phyloP scores from a whole-genome alignment of 1,140 invertebrate species.

The Heliconius hewitsoni region DNA sequence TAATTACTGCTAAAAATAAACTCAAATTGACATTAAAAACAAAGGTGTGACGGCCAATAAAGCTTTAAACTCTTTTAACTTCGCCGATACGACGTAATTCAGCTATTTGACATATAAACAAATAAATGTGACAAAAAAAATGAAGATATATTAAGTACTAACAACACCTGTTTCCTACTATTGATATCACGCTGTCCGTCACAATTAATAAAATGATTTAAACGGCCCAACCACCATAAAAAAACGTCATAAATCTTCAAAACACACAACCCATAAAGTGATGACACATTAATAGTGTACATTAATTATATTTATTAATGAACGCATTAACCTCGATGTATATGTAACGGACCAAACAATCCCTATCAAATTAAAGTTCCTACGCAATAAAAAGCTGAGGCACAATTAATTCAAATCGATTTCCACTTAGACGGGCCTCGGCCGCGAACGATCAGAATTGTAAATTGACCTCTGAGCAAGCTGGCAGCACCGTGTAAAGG shows the following conservation, averaged over 20 bases:
- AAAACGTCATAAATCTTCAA: constrained; percentile 21
- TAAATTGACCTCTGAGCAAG: constrained; percentile 72
- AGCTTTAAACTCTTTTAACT: constrained; percentile 10
- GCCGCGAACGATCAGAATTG: constrained; percentile 77
- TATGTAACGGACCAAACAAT: constrained; percentile 53
- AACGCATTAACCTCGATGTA: constrained; percentile 39
- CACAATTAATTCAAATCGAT: constrained; percentile 79
- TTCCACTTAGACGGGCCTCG: constrained; percentile 71
- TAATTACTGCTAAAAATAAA: constrained; percentile 9
- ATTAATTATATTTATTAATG: constrained; percentile 26
- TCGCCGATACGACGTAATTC: constrained; percentile 12
- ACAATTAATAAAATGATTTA: constrained; percentile 23
- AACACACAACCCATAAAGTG: constrained; percentile 19
- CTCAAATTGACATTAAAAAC: neutral
- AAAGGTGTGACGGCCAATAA: constrained; percentile 6
- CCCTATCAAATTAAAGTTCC: constrained; percentile 77
- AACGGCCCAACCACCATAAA: constrained; percentile 12
- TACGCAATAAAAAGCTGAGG: constrained; percentile 53
- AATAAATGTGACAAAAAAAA: neutral
- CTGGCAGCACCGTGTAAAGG: constrained; percentile 74
- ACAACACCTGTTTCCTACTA: constrained; percentile 15
- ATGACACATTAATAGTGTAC: constrained; percentile 8
- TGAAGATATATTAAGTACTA: constrained; percentile 2
- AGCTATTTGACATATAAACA: constrained; percentile 6
- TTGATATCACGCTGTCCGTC: neutral